Evolutionary conservation across 2,113 vertebrate genomes (phyloP).

Genomic region (Strigops habroptila): DNA sequence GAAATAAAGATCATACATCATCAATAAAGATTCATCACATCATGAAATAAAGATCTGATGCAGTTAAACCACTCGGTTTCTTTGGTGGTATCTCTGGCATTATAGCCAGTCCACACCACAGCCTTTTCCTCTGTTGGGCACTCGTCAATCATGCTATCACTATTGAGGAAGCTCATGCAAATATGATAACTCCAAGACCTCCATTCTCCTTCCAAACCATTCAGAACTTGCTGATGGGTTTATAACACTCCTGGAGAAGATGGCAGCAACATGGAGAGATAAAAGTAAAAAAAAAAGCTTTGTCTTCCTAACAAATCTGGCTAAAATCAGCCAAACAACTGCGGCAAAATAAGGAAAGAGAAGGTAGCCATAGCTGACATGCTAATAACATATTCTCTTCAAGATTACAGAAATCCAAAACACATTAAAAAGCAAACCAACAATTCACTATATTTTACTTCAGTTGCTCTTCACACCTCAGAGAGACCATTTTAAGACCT

Average conservation of each 20-base stretch:
- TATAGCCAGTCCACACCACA: not conserved
- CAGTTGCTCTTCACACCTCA: not conserved
- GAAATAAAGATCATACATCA: not conserved
- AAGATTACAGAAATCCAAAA: not conserved
- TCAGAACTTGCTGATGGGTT: not conserved
- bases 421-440: not conserved
- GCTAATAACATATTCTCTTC: not conserved
- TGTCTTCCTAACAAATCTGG: not conserved
- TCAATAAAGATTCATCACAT: not conserved
- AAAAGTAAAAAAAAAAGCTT: not conserved
- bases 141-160: not conserved
- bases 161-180: not conserved
- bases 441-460: not conserved
- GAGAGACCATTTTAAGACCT: not conserved
- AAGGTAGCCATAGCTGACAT: not conserved
- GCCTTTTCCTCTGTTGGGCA: accelerated
- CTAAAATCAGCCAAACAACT: not conserved
- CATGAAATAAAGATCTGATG: not conserved
- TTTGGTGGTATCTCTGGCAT: not conserved
- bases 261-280: not conserved
- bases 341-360: not conserved
- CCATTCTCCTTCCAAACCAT: not conserved
- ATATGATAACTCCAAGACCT: not conserved
- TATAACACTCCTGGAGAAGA: not conserved
- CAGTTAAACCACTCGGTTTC: not conserved